Evolutionary conservation across 2,797 vertebrate species (phyloP).

Genomic region (Etheostoma perlongum): DNA sequence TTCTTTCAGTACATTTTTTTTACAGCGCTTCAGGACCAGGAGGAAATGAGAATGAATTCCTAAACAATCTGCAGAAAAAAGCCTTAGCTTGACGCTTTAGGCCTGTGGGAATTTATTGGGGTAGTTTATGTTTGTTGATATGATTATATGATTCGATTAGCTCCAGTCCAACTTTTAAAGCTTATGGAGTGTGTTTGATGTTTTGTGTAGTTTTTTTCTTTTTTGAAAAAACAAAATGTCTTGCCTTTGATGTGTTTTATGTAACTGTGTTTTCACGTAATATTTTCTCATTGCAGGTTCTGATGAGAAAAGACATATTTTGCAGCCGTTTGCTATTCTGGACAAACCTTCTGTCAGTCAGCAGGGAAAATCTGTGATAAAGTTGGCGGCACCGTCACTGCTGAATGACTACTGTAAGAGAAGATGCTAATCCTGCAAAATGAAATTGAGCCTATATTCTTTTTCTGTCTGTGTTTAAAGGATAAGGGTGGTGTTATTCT

Average conservation of each 20-base stretch:
- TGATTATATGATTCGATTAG: not conserved
- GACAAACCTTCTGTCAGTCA: constrained; percentile 18
- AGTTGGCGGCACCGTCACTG: constrained; percentile 79
- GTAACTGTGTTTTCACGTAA: not conserved
- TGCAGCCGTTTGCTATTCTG: constrained; percentile 64
- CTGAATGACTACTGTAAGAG: constrained; percentile 86
- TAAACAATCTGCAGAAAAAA: not conserved
- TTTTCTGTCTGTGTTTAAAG: not conserved
- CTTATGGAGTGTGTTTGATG: not conserved
- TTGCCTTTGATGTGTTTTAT: too few relatives aligned
- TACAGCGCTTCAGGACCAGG: not conserved
- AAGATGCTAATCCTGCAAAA: not conserved
- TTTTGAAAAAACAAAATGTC: not conserved
- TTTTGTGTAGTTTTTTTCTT: not conserved
- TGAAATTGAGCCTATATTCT: not conserved
- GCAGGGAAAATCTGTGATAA: constrained; percentile 55
- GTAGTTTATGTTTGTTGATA: not conserved
- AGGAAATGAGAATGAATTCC: not conserved
- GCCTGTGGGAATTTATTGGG: too few relatives aligned
- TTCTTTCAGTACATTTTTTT: not conserved
- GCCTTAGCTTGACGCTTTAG: not conserved
- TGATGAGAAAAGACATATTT: constrained; percentile 9
- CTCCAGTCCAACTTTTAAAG: not conserved
- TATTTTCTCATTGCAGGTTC: constrained; percentile 30
- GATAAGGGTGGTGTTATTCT: not conserved